Conservation (phyloP, 2,888 invertebrate species). For the Phengaris alcon region DNA sequence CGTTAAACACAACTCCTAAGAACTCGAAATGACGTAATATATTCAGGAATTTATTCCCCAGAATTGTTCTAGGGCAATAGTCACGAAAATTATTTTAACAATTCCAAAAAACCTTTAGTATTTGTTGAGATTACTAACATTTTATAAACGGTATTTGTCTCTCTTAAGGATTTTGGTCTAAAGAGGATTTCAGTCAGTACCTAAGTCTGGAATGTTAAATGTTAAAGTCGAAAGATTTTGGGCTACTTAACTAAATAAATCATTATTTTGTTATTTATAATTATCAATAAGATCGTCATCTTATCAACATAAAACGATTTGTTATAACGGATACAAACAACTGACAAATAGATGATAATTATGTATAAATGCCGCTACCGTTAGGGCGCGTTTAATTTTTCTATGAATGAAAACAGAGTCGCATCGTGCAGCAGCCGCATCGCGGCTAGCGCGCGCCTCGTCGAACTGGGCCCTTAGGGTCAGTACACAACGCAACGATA, state of each 20-base stretch:
- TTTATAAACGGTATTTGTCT: background rate
- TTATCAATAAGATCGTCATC: too few species aligned
- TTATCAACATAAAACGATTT: too few species aligned
- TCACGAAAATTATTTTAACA: background rate
- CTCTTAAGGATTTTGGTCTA: background rate
- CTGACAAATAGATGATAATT: too few species aligned
- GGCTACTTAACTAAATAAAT: too few species aligned
- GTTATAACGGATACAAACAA: too few species aligned
- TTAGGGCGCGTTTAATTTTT: too few species aligned
- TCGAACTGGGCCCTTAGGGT: background rate
- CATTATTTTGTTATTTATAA: too few species aligned
- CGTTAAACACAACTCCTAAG: slow-evolving; percentile 7
- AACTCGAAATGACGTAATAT: slow-evolving; percentile 24
- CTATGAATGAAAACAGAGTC: too few species aligned
- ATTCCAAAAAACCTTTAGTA: background rate
- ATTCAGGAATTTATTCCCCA: slow-evolving; percentile 23
- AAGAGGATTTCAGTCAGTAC: background rate
- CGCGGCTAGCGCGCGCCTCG: background rate
- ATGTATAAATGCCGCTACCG: too few species aligned
- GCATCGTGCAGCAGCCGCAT: background rate
- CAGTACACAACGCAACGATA: too few species aligned
- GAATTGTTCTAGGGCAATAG: slow-evolving; percentile 16
- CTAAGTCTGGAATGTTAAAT: background rate
- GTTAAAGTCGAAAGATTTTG: too few species aligned
- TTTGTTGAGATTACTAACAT: background rate